phyloP scores from a whole-genome alignment of 2,888 invertebrate species.

The Lasioglossum villosulum region DNA sequence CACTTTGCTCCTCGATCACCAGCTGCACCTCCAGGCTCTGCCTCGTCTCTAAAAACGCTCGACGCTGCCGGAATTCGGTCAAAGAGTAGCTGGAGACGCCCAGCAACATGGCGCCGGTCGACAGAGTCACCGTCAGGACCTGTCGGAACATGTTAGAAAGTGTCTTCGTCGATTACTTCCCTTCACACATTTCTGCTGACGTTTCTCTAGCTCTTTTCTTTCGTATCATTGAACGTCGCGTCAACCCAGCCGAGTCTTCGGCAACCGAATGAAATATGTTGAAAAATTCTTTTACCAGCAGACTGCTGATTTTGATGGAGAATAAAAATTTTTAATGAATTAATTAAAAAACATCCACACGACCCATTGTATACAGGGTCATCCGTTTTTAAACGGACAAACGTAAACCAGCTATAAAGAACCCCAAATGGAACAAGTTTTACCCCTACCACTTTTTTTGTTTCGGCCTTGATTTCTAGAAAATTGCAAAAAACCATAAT shows the following conservation, averaged over 20 bases:
- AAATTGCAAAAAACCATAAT: no score
- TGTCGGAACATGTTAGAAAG: conserved; percentile 38
- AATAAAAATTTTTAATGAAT: no score
- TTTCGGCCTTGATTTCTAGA: no score
- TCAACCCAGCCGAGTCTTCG: not conserved
- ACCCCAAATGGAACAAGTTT: no score
- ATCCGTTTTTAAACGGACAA: no score
- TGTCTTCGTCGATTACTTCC: not conserved
- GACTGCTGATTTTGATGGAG: no score
- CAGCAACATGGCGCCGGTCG: conserved; percentile 88
- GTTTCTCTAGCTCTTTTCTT: not conserved
- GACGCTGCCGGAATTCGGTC: conserved; percentile 93
- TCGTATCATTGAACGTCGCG: not conserved
- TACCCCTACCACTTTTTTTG: no score
- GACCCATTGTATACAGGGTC: no score
- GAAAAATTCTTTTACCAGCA: no score
- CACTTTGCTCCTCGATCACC: conserved; percentile 96
- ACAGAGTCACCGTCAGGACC: conserved; percentile 80
- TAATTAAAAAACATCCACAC: no score
- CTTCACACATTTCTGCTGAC: not conserved
- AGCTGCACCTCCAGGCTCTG: conserved; percentile 96
- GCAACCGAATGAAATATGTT: no score
- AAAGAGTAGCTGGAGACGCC: conserved; percentile 91
- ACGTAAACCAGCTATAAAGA: no score
- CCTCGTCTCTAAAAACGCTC: conserved; percentile 95